phyloP scores from a whole-genome alignment of 2,797 vertebrate genomes.

The Anguilla obscura region DNA sequence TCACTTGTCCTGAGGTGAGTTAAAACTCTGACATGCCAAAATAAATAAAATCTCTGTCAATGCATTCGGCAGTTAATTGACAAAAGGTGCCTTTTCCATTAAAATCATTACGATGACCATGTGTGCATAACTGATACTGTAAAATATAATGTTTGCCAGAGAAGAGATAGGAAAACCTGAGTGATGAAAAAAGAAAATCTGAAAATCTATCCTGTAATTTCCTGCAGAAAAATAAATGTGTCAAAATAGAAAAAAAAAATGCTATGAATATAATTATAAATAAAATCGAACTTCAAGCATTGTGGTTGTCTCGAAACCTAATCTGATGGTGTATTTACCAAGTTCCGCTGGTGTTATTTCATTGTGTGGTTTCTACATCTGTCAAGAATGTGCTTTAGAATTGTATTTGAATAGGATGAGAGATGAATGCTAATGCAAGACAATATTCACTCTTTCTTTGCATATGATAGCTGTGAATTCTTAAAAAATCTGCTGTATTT shows the following conservation, averaged over 20 bases:
- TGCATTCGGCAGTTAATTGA: slow-evolving; percentile 54
- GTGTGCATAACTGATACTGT: slow-evolving; percentile 48
- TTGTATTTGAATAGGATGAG: slow-evolving; percentile 17
- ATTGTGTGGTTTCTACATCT: slow-evolving; percentile 28
- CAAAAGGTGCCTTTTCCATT: slow-evolving; percentile 46
- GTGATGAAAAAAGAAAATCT: slow-evolving; percentile 35
- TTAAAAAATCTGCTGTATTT: not conserved
- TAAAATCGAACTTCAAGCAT: slow-evolving; percentile 37
- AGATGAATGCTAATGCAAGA: not conserved
- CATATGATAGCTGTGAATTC: not conserved
- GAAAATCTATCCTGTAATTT: slow-evolving; percentile 42
- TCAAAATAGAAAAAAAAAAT: slow-evolving; percentile 39
- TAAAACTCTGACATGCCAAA: slow-evolving; percentile 42
- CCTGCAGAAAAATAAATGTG: slow-evolving; percentile 37
- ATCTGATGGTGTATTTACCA: slow-evolving; percentile 40
- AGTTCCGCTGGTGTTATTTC: slow-evolving; percentile 30
- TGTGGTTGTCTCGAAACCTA: slow-evolving; percentile 33
- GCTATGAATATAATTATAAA: slow-evolving; percentile 45
- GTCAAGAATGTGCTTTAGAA: slow-evolving; percentile 31
- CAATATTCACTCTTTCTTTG: not conserved
- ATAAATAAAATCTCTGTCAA: slow-evolving; percentile 33
- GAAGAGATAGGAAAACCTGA: slow-evolving; percentile 17
- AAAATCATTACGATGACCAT: slow-evolving; percentile 56
- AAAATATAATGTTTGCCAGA: slow-evolving; percentile 12
- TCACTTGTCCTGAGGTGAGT: slow-evolving; percentile 56